A percentile compares a stretch with the other conserved stretches of the same genome.
These are phyloP conservation scores for Tenthredo scrophulariae DNA, from an alignment of 2,888 invertebrate species.

Conservation along the genomic window DNA sequence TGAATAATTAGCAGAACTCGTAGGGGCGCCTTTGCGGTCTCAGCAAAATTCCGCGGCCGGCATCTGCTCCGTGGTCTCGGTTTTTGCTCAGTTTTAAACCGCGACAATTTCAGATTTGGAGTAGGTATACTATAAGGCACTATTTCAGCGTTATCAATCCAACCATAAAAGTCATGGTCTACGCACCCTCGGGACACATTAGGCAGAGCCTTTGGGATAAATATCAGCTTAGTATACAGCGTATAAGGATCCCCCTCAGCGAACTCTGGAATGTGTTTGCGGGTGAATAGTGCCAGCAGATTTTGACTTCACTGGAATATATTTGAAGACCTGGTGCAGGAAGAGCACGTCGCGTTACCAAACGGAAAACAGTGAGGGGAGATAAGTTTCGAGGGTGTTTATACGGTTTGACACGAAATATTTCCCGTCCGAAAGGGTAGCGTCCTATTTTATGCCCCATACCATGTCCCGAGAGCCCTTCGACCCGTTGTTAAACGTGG, in stretches of 20 bases:
- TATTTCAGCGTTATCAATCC: conserved; percentile 49
- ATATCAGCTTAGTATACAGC: conserved; percentile 50
- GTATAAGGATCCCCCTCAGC: background rate
- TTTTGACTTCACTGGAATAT: conserved; percentile 45
- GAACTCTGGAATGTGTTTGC: conserved; percentile 43
- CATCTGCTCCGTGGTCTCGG: background rate
- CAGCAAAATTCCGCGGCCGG: background rate
- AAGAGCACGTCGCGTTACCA: background rate
- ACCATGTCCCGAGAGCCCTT: background rate
- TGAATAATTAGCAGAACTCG: conserved; percentile 33
- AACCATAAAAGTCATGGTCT: background rate
- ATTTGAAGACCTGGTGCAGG: conserved; percentile 12
- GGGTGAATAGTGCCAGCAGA: conserved; percentile 25
- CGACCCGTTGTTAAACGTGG: background rate
- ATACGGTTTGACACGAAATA: conserved; percentile 30
- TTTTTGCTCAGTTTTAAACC: conserved; percentile 11
- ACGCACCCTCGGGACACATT: conserved; percentile 44
- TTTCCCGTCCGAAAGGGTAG: conserved; percentile 5
- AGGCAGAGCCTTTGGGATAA: conserved; percentile 43
- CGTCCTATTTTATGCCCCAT: background rate
- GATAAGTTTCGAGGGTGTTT: conserved; percentile 27
- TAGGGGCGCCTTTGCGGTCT: conserved; percentile 19
- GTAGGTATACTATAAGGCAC: background rate
- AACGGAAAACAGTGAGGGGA: conserved; percentile 26
- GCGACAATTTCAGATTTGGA: conserved; percentile 12